phyloP scores from a whole-genome alignment of 2,888 invertebrate species.

The Apamea anceps region DNA sequence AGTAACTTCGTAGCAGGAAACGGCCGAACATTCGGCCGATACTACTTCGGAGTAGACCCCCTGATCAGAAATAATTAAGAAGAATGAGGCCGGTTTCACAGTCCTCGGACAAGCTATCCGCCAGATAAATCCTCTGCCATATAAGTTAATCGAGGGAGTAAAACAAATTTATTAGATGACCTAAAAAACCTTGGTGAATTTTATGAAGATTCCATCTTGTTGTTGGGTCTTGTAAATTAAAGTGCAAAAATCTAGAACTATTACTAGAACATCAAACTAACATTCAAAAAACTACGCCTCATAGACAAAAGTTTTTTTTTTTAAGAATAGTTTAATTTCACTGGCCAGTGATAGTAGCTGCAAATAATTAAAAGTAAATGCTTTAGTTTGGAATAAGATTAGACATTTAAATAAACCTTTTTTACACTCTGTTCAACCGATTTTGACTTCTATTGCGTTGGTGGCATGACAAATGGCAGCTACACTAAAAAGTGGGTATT shows the following conservation, averaged over 20 bases:
- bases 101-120: neutral
- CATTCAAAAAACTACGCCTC: slow-evolving; percentile 14
- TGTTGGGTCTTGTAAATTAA: no score
- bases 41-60: no score
- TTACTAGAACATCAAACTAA: slow-evolving; percentile 31
- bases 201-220: slow-evolving; percentile 26
- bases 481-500: no score
- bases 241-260: no score
- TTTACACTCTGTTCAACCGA: no score
- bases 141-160: neutral
- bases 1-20: no score
- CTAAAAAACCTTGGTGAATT: neutral
- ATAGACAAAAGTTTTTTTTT: slow-evolving; percentile 5
- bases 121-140: neutral
- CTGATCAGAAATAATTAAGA: neutral
- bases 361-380: slow-evolving; percentile 43
- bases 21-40: no score
- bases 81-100: neutral
- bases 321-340: neutral
- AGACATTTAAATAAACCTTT: no score
- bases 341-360: slow-evolving; percentile 28
- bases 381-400: slow-evolving; percentile 11
- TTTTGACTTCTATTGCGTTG: no score
- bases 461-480: no score
- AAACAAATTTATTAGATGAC: neutral